phyloP scores from a whole-genome alignment of 2,888 invertebrate genomes.

The Pterostichus niger region DNA sequence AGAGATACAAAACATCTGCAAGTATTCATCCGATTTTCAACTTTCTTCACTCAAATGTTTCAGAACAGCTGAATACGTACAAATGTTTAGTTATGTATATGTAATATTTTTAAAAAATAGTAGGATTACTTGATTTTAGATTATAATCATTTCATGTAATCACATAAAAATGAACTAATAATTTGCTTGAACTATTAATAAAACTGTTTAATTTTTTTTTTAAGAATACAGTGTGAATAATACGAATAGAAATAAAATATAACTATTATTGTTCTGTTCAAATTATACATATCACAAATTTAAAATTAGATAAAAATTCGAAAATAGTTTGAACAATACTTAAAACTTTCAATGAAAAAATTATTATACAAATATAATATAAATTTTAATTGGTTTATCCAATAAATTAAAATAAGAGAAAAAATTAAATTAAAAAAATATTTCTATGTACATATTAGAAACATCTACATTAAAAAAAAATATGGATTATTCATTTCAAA shows the following conservation, averaged over 20 bases:
- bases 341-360: conserved; percentile 33
- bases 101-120: conserved; percentile 36
- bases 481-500: conserved; percentile 26
- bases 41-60: not conserved
- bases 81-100: conserved; percentile 29
- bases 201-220: conserved; percentile 33
- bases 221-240: too few species aligned
- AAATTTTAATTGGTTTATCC: conserved; percentile 29
- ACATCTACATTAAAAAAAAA: conserved; percentile 30
- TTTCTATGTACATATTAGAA: conserved; percentile 51
- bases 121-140: conserved; percentile 37
- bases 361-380: conserved; percentile 42
- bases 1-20: conserved; percentile 55
- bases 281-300: conserved; percentile 64
- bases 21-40: not conserved
- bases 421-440: conserved; percentile 23
- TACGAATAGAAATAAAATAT: conserved; percentile 1
- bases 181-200: conserved; percentile 31
- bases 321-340: conserved; percentile 53
- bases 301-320: conserved; percentile 61
- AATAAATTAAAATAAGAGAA: conserved; percentile 45
- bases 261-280: conserved; percentile 48
- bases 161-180: conserved; percentile 32
- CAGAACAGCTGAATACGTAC: conserved; percentile 17
- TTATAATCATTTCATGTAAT: conserved; percentile 25